Evolutionary conservation across 1,140 invertebrate species (phyloP).

Genomic region (Hylaeus volcanicus): DNA sequence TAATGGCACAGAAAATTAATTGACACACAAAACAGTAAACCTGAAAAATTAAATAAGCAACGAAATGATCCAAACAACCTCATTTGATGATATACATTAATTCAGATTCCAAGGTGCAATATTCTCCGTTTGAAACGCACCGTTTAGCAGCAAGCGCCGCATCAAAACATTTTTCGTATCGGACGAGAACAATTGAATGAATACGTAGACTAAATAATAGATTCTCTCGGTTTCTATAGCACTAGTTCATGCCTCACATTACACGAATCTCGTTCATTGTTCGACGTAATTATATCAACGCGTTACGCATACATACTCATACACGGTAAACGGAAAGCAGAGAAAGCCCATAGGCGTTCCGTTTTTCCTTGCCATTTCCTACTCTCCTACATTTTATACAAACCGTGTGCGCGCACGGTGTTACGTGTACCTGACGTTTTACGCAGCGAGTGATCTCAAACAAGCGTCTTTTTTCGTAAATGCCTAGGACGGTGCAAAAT

Average conservation of each 20-base stretch:
- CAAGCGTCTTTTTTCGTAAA: not conserved
- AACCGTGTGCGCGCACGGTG: not conserved
- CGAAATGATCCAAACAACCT: no score
- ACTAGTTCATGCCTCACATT: not conserved
- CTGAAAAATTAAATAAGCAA: no score
- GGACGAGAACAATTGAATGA: not conserved
- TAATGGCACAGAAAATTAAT: no score
- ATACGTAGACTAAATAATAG: not conserved
- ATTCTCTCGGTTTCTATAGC: not conserved
- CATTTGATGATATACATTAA: no score
- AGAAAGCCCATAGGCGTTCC: slow-evolving; percentile 1
- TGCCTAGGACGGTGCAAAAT: not conserved
- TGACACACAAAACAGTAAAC: no score
- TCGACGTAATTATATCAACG: not conserved
- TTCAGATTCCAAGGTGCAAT: no score
- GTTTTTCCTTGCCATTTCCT: not conserved
- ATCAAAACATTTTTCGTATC: not conserved
- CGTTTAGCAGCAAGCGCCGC: no score
- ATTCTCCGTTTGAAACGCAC: no score
- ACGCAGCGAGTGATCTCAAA: not conserved
- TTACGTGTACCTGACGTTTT: not conserved
- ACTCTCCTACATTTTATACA: slow-evolving; percentile 5
- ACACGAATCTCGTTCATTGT: not conserved
- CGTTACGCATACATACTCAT: no score
- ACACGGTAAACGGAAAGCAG: not conserved